Evolutionary conservation across 2,888 invertebrate species (phyloP), one percentile per base, ranked within the genome.

Genomic region (Craniophora ligustri): DNA sequence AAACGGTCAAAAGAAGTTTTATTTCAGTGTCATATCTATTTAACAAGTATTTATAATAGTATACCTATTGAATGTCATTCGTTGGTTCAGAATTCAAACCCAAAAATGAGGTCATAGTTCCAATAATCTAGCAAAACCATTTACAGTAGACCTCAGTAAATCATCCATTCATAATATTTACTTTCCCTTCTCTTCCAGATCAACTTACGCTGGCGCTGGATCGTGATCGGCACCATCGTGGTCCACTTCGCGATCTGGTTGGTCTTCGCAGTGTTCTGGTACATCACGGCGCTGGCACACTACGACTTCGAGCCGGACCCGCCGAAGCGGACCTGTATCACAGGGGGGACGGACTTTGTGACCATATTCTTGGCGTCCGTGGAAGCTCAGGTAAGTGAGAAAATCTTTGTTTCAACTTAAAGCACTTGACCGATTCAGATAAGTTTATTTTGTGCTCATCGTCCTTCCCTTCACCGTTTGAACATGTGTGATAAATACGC

Each of bases 171-270:
- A 39, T 1, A 32, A 30, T 4, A 5, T 1, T 6, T 5, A 6
- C 1, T 31, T 13, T 19, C 0, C 2, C 4, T 63, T 42, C 0
- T 3, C 4, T 63, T 42, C 1, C 72, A 93, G 92, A 93, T 93
- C 19, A 92, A 93, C 55, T 83, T 92, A 1, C 89, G 92, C 18
- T 93, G 92, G 92, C 91, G 92, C 1, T 93, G 92, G 92, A 92
- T 93, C 13, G 90, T 93, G 1, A 85, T 86, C 3, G 91, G 91
- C 13, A 93, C 92, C 0, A 82, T 92, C 1, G 82, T 91, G 2
- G 84, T 91, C 1, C 92, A 93, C 79, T 93, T 93, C 76, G 78
- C 89, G 0, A 89, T 93, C 69, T 93, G 92, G 92, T 63, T 92
- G 44, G 88, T 93, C 1, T 93, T 93, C 59, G 92, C 92, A 0